Percentiles rank a stretch among this genome's conserved stretches.
Evolutionary conservation across 2,113 vertebrate genomes (phyloP).

Genomic region (Cephalopholis sonnerati): DNA sequence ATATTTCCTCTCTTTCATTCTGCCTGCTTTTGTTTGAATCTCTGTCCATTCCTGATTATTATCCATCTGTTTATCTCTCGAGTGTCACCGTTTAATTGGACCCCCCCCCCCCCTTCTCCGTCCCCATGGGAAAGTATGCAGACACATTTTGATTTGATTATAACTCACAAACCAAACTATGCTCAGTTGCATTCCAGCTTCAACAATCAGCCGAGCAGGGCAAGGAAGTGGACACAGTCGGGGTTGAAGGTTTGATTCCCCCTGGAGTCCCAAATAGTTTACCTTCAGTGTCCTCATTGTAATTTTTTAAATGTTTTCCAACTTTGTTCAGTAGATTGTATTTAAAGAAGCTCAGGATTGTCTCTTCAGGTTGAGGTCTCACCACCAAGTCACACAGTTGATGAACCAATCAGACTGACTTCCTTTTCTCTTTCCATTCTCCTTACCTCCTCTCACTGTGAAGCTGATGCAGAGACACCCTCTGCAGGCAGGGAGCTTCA

Average conservation of each 20-base stretch:
- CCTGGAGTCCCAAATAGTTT: too few species aligned
- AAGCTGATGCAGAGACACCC: not conserved
- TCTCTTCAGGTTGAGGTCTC: too few species aligned
- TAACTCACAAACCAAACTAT: conserved; percentile 67
- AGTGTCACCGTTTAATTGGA: conserved; percentile 75
- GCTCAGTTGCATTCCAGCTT: conserved; percentile 53
- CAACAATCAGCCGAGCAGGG: conserved; percentile 23
- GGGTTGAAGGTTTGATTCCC: conserved; percentile 37
- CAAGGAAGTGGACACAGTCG: not conserved
- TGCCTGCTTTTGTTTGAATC: conserved; percentile 41
- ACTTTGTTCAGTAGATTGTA: too few species aligned
- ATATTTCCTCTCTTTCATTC: conserved; percentile 12
- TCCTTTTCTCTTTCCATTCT: too few species aligned
- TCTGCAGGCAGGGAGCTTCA: conserved; percentile 11
- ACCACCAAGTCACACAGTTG: not conserved
- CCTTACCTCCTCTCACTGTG: too few species aligned
- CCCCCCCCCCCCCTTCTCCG: conserved; percentile 7
- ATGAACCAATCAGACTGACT: not conserved
- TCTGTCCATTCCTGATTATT: conserved; percentile 51
- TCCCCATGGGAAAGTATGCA: conserved; percentile 79
- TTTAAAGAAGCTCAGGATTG: too few species aligned
- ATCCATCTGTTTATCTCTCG: conserved; percentile 54
- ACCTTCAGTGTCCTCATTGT: too few species aligned
- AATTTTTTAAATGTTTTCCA: too few species aligned
- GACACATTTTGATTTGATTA: conserved; percentile 80